Evolutionary conservation across 2,888 invertebrate genomes (phyloP), one percentile per base, ranked within the genome.

Genomic region (Conops quadrifasciatus): DNA sequence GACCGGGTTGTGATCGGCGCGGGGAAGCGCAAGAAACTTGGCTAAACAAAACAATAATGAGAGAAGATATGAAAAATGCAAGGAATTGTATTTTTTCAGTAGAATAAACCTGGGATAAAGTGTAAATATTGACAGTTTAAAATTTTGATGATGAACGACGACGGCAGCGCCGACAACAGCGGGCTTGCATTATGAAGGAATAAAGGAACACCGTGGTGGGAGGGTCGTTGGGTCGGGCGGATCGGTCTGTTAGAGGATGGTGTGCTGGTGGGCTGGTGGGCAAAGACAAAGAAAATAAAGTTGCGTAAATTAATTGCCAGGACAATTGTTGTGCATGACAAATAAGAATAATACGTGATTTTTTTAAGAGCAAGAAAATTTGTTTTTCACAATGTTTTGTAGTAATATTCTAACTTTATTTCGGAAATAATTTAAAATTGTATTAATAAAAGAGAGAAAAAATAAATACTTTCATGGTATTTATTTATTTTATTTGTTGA

Each of bases 61-160:
- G 64, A 70, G 68, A 60, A 63, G 58, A 64, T 71, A 71, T 75
- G 76, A 60, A 66, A 74, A 74, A 77, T 76, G 73, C 72, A 72
- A 74, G 73, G 72, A 76, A 77, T 75, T 78, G 77, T 78, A 78
- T 77, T 78, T 78, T 81, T 76, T 78, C 79, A 78, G 74, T 75
- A 80, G 80, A 78, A 75, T 77, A 77, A 80, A 77, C 76, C 76
- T 78, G 78, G 70, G 74, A 72, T 68, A 75, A 76, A 75, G 77
- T 79, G 81, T 78, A 81, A 81, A 81, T 81, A 81, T 81, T 81
- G 80, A 82, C 81, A 78, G 75, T 80, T 80, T 74, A 53, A 76
- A 77, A 78, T 78, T 36, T 36, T 36, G 76, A 76, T 76, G 75
- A 78, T 79, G 76, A 82, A 79, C 58, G 36, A 49, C 43, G 67